phyloP scores from a whole-genome alignment of 2,888 invertebrate species.

The Xestia sexstrigata region DNA sequence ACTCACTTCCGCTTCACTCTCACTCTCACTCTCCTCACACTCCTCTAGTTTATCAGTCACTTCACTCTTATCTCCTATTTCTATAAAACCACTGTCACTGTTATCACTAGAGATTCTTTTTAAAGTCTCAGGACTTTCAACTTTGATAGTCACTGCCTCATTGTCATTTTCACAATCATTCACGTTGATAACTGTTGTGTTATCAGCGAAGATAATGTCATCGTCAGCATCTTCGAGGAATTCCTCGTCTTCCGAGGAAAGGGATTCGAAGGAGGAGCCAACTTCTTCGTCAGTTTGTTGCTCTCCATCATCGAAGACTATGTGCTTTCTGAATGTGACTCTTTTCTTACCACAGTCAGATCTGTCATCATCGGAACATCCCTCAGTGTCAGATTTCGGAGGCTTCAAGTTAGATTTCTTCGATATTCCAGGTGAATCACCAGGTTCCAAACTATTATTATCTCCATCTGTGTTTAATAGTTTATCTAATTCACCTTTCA shows the following conservation, averaged over 20 bases:
- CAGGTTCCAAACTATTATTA: constrained; percentile 68
- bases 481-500: constrained; percentile 82
- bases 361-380: constrained; percentile 86
- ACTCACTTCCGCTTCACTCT: constrained; percentile 78
- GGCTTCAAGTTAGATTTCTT: constrained; percentile 87
- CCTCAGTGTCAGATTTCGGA: constrained; percentile 85
- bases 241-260: constrained; percentile 83
- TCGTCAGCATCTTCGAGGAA: constrained; percentile 82
- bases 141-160: constrained; percentile 76
- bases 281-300: constrained; percentile 87
- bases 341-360: constrained; percentile 86
- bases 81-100: constrained; percentile 89
- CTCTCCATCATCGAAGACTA: constrained; percentile 89
- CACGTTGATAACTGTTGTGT: constrained; percentile 81
- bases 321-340: constrained; percentile 88
- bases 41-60: constrained; percentile 69
- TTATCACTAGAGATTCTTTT: constrained; percentile 86
- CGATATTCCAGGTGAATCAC: constrained; percentile 76
- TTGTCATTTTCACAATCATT: constrained; percentile 65
- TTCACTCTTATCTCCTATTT: constrained; percentile 82
- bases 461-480: constrained; percentile 69
- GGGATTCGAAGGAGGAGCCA: constrained; percentile 85
- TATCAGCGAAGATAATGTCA: constrained; percentile 76
- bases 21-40: constrained; percentile 72
- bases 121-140: constrained; percentile 77